Base-by-base conservation (phyloP, 1,140 invertebrate genomes). In the Drosophila repletoides region DNA sequence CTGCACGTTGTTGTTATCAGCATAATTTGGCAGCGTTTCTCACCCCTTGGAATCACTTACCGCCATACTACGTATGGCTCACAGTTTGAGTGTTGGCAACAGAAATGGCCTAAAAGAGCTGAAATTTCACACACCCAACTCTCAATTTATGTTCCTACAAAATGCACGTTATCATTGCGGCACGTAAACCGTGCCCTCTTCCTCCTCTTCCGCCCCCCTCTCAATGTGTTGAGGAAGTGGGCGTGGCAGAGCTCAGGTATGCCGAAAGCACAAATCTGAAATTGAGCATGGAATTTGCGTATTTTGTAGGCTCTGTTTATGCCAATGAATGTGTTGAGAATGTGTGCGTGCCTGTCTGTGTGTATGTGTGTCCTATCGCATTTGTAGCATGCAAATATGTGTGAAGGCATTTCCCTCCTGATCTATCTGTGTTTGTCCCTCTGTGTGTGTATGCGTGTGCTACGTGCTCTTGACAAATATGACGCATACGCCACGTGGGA, bases 241-340 rank as follows among this genome's bases (percentile, higher is more conserved):
- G 63, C 53, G 53, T 66, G 63, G 43, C 53, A 15, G 1, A 41
- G 41, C 19, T 28, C 59, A 64, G 66, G 66, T 69, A 64, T 69
- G 51, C 51, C 41, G 59, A 21, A 46, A 45, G 46, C 64, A 64
- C 66, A 69, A 64, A 69, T 69, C 66, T 69, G 59, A 69, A 69
- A 69, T 69, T 69, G 66, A 64, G 66, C 59, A 64, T 63, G 59
- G 66, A 69, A 69, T 69, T 69, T 69, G 58, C 59, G 59, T 69
- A 56, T 49, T 53, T 46, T 63, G 34, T 48, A 68, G 33, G 46
- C 45, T 31, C 24, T 33, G 46, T 51, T 14, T 53, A n/a, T n/a
- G n/a, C n/a, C n/a, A n/a, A n/a, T n/a, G n/a, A n/a, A n/a, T n/a
- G n/a, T n/a, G n/a, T n/a, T n/a, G n/a, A n/a, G n/a, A n/a, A n/a